Conservation (phyloP, 2,113 vertebrate species). For the Megalops atlanticus region DNA sequence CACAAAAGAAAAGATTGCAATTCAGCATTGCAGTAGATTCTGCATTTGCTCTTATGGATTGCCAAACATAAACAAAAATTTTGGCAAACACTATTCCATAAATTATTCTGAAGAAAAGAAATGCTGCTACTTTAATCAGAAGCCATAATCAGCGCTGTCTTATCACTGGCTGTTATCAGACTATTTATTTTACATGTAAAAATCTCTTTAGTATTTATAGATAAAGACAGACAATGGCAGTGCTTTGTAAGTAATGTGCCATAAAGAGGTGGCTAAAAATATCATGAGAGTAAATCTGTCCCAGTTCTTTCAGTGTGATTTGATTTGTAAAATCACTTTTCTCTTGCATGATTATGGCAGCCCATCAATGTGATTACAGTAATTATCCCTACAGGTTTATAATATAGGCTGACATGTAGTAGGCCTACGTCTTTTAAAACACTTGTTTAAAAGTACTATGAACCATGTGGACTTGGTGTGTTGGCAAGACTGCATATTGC, state of each 20-base stretch:
- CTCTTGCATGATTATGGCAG: not conserved
- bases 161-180: not conserved
- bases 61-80: not conserved
- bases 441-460: not conserved
- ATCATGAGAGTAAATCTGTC: not conserved
- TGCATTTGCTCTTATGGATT: not conserved
- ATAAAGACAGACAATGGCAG: too few species aligned
- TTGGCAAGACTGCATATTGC: not conserved
- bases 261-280: not conserved
- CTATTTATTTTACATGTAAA: too few species aligned
- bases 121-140: not conserved
- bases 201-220: too few species aligned
- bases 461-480: too few species aligned
- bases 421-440: not conserved
- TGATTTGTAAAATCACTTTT: not conserved
- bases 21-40: too few species aligned
- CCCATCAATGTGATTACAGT: conserved; percentile 5
- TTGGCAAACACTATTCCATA: not conserved
- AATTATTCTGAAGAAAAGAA: not conserved
- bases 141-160: not conserved
- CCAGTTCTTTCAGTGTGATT: not conserved
- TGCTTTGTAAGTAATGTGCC: not conserved
- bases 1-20: not conserved
- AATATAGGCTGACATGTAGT: not conserved
- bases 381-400: not conserved